These are phyloP conservation scores for Neodiprion lecontei DNA, from an alignment of 1,140 invertebrate genomes.

Conservation along the genomic window DNA sequence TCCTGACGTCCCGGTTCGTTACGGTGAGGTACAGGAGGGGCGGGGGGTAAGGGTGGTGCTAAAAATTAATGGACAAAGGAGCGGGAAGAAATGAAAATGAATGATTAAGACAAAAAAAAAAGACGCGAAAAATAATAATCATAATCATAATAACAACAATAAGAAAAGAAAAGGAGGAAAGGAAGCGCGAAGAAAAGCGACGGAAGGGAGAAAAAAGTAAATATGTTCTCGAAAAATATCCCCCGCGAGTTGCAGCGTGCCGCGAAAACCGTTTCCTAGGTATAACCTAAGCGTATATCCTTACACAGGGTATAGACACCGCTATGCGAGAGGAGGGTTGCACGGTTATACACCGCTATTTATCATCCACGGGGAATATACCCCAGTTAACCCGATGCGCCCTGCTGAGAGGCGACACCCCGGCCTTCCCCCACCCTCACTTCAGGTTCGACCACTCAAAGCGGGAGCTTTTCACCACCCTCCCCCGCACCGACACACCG, in stretches of 20 bases:
- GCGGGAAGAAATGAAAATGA: background rate
- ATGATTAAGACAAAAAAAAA: background rate
- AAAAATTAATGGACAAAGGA: conserved; percentile 8
- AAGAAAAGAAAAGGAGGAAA: too few relatives aligned
- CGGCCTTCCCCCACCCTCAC: background rate
- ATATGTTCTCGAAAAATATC: too few relatives aligned
- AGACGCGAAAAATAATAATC: too few relatives aligned
- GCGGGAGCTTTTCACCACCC: conserved; percentile 3
- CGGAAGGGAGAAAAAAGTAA: too few relatives aligned
- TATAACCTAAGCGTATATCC: background rate
- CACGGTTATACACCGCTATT: background rate
- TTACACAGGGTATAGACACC: background rate
- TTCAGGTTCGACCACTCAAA: background rate
- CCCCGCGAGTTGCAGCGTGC: too few relatives aligned
- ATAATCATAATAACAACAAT: too few relatives aligned
- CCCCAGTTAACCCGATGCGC: conserved; percentile 4
- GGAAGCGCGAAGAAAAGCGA: too few relatives aligned
- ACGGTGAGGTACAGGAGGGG: background rate
- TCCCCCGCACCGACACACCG: background rate
- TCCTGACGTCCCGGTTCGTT: background rate
- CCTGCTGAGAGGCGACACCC: background rate
- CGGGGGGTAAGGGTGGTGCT: background rate
- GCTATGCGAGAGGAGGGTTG: background rate
- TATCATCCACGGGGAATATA: conserved; percentile 7
- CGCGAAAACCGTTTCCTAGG: background rate